Evolutionary conservation across 2,888 invertebrate genomes (phyloP), one percentile per base, ranked within the genome.

Genomic region (Microplitis manilae): DNA sequence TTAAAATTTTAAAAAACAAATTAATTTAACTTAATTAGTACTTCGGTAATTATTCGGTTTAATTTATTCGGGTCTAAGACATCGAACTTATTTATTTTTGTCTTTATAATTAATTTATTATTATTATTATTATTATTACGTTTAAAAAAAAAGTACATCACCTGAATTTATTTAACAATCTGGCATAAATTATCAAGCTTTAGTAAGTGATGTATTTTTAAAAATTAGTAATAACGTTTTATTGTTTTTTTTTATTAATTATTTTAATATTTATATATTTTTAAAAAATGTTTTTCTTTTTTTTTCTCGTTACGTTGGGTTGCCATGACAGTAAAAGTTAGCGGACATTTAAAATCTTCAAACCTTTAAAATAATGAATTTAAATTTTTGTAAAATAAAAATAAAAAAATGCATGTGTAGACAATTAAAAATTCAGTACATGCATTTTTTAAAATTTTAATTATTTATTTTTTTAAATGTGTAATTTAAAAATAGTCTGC

Each of bases 161-260:
- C 62, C n/a, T 62, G 7, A 17, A 15, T 6, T 62, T 62, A 17
- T 17, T 62, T 62, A n/a, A 20, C 62, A 17, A 15, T 20, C 62
- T 17, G 17, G 62, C 20, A 20, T 8, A 62, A 62, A 62, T 15
- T 62, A 62, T 62, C 20, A 15, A 62, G 15, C 76, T 76, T 78
- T 76, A 78, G 68, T 79, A 73, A 75, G 64, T 69, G 61, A 68
- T 30, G 30, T 64, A 60, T 62, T 65, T 61, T 39, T 69, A 68
- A 78, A 65, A 68, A 62, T 73, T 70, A 90, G 90, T 90, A 90
- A 90, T 90, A 90, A 85, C 84, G 85, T 89, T 73, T 40, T 41
- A 62, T 77, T 79, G 70, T 79, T 74, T 77, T 76, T 77, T 76
- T 69, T 72, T 78, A 71, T 71, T 62, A 78, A 68, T 89, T 87